A percentile compares a stretch with the other conserved stretches of the same genome.
Evolutionary conservation across 1,140 invertebrate genomes (phyloP).

Genomic region (Wiebesia pumilae): DNA sequence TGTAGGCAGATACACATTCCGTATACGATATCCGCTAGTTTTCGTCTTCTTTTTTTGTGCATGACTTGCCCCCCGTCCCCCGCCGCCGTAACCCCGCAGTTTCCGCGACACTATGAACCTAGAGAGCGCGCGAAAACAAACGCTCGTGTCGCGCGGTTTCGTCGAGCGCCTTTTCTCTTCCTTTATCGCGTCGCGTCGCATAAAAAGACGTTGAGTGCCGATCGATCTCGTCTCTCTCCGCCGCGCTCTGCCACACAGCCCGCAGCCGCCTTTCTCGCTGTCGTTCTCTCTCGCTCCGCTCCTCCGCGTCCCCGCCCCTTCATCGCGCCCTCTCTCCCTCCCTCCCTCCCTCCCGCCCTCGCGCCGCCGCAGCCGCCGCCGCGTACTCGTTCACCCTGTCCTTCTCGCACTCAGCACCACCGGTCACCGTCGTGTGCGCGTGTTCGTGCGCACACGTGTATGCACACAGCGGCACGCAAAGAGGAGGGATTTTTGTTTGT

Average conservation of each 20-base stretch:
- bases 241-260: not conserved
- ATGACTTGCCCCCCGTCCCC: not conserved
- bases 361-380: too few species aligned
- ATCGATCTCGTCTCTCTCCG: constrained; percentile 49
- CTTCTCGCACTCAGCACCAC: not conserved
- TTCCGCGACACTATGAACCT: not conserved
- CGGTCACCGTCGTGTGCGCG: not conserved
- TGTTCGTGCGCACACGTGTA: not conserved
- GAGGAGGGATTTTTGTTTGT: constrained; percentile 53
- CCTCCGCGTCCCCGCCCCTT: not conserved
- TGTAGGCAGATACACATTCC: not conserved
- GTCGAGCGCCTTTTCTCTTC: constrained; percentile 38
- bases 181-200: constrained; percentile 51
- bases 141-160: constrained; percentile 15
- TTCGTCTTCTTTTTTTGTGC: not conserved
- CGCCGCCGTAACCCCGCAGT: not conserved
- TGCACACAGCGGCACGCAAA: not conserved
- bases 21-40: not conserved
- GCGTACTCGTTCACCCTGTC: not conserved
- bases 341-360: too few species aligned
- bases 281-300: not conserved
- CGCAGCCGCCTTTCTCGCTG: not conserved
- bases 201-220: constrained; percentile 51
- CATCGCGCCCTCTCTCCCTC: not conserved
- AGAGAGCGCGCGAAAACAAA: constrained; percentile 46